Base-by-base conservation (phyloP, 1,140 invertebrate species). In the Hyles vespertilio region DNA sequence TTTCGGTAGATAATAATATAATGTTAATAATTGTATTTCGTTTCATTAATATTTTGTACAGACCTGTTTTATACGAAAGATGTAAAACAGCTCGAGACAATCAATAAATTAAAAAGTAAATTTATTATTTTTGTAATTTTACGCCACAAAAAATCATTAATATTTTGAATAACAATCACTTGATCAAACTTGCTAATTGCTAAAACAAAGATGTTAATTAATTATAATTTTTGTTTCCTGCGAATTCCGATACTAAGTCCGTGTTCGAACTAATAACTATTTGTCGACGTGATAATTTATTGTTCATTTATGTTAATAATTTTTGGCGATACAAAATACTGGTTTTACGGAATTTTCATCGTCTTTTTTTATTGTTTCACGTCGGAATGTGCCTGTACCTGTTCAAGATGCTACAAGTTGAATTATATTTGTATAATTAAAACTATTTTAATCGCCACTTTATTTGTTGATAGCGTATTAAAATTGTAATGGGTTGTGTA, bases 341-440 rank as follows among this genome's bases (percentile, higher is more conserved):
- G 76, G 84, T 87, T 84, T 77, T 79, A 72, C 67, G 81, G 81
- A 85, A 87, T 87, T 83, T 83, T 83, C 73, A 85, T 82, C 73
- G 63, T 61, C 66, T 74, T 65, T 79, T 80, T 76, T 82, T 84
- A 81, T 82, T 87, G 80, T 87, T 83, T 83, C 70, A 65, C 67
- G 53, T 61, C 11, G 47, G 47, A 59, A 58, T 69, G 43, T 58
- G 62, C 44, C 51, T 53, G 46, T 48, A 52, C 4, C 33, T 12
- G 48, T 53, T 22, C 2, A 22, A 22, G n/a, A 34, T 22, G 40
- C 7, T 34, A 9, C 8, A 10, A 44, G 40, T 22, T 54, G 4
- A 32, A 50, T 50, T 52, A 12, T 52, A 47, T 47, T 11, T 53
- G 40, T 54, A 54, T 45, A 40, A 54, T 9, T 22, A 11, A 44